Percentiles rank a stretch among this genome's conserved stretches.
These are phyloP conservation scores for Ornithoptera alexandrae DNA, from an alignment of 2,888 invertebrate genomes.

Conservation along the genomic window DNA sequence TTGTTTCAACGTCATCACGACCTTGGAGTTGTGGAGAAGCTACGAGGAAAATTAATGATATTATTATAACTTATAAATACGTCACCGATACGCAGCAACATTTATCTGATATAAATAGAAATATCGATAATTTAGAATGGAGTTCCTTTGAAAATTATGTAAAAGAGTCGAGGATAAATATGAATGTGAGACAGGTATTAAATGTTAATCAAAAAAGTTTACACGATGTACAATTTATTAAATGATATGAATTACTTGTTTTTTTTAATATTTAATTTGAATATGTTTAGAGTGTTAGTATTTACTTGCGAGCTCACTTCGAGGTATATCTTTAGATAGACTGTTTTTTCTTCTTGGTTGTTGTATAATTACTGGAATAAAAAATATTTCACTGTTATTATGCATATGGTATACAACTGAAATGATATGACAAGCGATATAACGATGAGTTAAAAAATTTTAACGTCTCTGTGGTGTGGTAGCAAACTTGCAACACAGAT, in stretches of 20 bases:
- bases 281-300: background rate
- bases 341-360: conserved; percentile 46
- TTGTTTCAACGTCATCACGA: conserved; percentile 77
- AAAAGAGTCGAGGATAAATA: conserved; percentile 89
- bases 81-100: conserved; percentile 43
- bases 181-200: conserved; percentile 96
- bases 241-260: conserved; percentile 36
- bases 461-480: background rate
- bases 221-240: conserved; percentile 37
- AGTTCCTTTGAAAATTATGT: conserved; percentile 81
- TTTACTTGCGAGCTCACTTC: background rate
- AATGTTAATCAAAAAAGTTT: conserved; percentile 77
- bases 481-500: background rate
- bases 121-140: conserved; percentile 66
- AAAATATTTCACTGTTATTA: conserved; percentile 18
- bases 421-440: background rate
- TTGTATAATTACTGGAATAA: conserved; percentile 58
- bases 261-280: background rate
- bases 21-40: conserved; percentile 69
- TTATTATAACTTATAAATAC: conserved; percentile 45
- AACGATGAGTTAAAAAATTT: background rate
- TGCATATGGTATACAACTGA: background rate
- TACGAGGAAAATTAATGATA: conserved; percentile 27
- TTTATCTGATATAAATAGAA: conserved; percentile 44
- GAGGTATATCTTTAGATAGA: conserved; percentile 10